Evolutionary conservation across 2,113 vertebrate species (phyloP).

Genomic region (Heterocephalus glaber): DNA sequence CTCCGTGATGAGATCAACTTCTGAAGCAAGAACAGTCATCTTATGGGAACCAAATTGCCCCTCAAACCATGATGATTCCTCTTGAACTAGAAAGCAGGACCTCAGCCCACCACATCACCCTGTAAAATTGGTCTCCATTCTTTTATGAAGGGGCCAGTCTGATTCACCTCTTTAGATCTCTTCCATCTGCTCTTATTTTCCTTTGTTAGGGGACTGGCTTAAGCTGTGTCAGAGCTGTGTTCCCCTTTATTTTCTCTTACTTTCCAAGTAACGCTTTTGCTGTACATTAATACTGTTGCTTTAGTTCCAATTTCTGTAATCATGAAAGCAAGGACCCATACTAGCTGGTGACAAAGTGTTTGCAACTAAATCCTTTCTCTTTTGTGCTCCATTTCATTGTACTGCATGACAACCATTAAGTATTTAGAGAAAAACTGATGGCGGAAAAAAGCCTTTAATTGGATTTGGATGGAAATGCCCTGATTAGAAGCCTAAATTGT

Average conservation of each 20-base stretch:
- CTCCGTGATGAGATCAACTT: neutral
- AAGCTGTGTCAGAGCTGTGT: neutral
- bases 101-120: neutral
- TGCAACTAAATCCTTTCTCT: conserved; percentile 8
- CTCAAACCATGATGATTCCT: neutral
- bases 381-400: neutral
- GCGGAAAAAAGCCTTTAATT: neutral
- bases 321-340: neutral
- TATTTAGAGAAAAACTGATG: neutral
- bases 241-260: neutral
- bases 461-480: neutral
- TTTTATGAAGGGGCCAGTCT: neutral
- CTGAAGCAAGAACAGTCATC: neutral
- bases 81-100: neutral
- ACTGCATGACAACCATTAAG: neutral
- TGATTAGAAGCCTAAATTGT: neutral
- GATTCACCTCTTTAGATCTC: neutral
- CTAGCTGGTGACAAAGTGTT: neutral
- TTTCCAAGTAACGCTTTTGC: neutral
- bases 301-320: neutral
- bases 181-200: neutral
- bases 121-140: neutral
- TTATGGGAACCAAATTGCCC: neutral
- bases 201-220: neutral
- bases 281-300: neutral